A percentile compares a stretch with the other conserved stretches of the same genome.
Conservation (phyloP, 2,888 invertebrate species). For the Chrysina gloriosa region DNA sequence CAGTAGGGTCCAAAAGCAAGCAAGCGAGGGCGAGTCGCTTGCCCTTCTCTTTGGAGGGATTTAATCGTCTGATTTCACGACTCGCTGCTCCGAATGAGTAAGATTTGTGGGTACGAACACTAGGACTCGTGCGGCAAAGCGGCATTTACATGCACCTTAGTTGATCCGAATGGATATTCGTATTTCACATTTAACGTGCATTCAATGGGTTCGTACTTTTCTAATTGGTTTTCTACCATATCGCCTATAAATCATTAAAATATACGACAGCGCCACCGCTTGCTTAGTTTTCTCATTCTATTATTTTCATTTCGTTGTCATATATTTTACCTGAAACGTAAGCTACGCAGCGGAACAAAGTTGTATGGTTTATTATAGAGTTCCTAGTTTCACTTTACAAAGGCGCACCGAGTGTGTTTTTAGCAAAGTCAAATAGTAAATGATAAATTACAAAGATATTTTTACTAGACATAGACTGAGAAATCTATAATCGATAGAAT, state of each 20-base stretch:
- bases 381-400: conserved; percentile 28
- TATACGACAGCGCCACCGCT: conserved; percentile 32
- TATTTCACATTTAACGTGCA: conserved; percentile 54
- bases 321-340: conserved; percentile 39
- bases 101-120: conserved; percentile 51
- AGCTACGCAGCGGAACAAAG: conserved; percentile 15
- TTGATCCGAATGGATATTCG: conserved; percentile 53
- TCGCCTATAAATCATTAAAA: conserved; percentile 43
- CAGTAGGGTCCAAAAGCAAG: conserved; percentile 40
- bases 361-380: conserved; percentile 34
- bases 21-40: conserved; percentile 28
- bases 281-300: conserved; percentile 26
- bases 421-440: too few species aligned
- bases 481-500: too few species aligned
- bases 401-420: too few species aligned
- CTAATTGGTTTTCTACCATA: conserved; percentile 54
- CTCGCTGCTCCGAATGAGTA: conserved; percentile 52
- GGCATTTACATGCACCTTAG: conserved; percentile 51
- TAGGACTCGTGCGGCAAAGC: conserved; percentile 46
- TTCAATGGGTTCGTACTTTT: conserved; percentile 53
- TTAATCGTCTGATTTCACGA: conserved; percentile 56
- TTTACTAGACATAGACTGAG: too few species aligned
- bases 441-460: too few species aligned
- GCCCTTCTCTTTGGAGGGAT: conserved; percentile 45
- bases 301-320: conserved; percentile 41